phyloP scores from a whole-genome alignment of 2,797 vertebrate genomes.

The Champsocephalus gunnari region DNA sequence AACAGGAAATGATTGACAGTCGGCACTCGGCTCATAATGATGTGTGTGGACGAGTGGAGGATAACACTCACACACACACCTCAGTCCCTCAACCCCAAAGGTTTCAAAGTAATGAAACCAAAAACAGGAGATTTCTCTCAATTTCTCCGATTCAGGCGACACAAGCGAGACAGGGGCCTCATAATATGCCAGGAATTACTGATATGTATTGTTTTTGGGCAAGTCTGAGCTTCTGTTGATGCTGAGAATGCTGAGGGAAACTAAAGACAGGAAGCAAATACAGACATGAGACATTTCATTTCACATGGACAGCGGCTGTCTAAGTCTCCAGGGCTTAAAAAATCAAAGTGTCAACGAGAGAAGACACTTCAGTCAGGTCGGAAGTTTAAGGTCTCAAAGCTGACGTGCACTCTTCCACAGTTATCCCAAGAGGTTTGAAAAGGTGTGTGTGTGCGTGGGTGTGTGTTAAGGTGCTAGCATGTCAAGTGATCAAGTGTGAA shows the following conservation, averaged over 20 bases:
- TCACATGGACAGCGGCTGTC: not conserved
- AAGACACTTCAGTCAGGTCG: slow-evolving; percentile 3
- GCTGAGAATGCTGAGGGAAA: not conserved
- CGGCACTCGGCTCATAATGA: slow-evolving; percentile 7
- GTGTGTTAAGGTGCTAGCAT: slow-evolving; percentile 35
- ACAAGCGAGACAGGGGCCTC: not conserved
- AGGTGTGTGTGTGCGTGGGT: not conserved
- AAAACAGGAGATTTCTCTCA: not conserved
- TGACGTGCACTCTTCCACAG: not conserved
- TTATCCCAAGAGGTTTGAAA: not conserved
- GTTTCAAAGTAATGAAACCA: not conserved
- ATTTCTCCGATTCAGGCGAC: not conserved
- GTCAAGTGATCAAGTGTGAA: slow-evolving; percentile 37
- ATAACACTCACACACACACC: slow-evolving; percentile 5
- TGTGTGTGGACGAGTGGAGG: not conserved
- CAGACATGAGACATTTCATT: not conserved
- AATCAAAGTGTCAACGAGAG: not conserved
- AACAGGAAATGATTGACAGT: not conserved
- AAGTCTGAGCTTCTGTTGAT: slow-evolving; percentile 3
- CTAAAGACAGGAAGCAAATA: too few species aligned
- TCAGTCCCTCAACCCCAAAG: slow-evolving; percentile 18
- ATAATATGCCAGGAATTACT: not conserved
- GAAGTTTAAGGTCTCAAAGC: not conserved
- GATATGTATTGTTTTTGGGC: not conserved
- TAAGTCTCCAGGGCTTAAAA: not conserved